A percentile compares a stretch with the other conserved stretches of the same genome.
phyloP scores from a whole-genome alignment of 2,888 invertebrate genomes.

The Apantesis nais region DNA sequence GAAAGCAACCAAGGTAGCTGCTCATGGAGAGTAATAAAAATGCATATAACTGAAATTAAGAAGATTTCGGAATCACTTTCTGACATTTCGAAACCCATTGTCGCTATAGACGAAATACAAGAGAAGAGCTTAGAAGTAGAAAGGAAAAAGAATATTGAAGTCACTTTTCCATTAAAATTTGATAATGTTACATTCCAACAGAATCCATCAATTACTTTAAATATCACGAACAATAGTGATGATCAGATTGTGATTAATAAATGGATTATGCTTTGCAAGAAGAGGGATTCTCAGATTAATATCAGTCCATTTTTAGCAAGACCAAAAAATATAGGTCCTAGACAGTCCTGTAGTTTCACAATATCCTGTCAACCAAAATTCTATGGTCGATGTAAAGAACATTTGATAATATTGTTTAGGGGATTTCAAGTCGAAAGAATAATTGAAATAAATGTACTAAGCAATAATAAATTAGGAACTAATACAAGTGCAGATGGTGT shows the following conservation, averaged over 20 bases:
- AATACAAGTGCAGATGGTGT: conserved; percentile 12
- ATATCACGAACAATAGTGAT: conserved; percentile 76
- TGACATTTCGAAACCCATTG: background rate
- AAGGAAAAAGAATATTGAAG: conserved; percentile 80
- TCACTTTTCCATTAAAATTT: conserved; percentile 83
- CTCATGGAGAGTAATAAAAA: conserved; percentile 86
- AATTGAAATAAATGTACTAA: conserved; percentile 82
- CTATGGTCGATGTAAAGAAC: conserved; percentile 87
- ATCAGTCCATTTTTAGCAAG: conserved; percentile 71
- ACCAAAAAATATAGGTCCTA: conserved; percentile 69
- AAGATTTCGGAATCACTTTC: conserved; percentile 54
- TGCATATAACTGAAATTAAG: conserved; percentile 57
- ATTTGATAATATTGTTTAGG: conserved; percentile 86
- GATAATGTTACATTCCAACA: conserved; percentile 71
- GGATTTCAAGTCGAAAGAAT: conserved; percentile 87
- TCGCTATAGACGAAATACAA: conserved; percentile 48
- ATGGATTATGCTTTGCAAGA: conserved; percentile 82
- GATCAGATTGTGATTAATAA: conserved; percentile 74
- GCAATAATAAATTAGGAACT: conserved; percentile 38
- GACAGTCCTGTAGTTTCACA: conserved; percentile 69
- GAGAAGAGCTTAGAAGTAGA: conserved; percentile 60
- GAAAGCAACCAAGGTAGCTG: conserved; percentile 88
- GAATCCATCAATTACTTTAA: conserved; percentile 54
- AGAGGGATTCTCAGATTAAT: conserved; percentile 81
- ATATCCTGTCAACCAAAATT: conserved; percentile 86